phyloP scores from a whole-genome alignment of 2,113 vertebrate species.

The Empidonax alnorum region DNA sequence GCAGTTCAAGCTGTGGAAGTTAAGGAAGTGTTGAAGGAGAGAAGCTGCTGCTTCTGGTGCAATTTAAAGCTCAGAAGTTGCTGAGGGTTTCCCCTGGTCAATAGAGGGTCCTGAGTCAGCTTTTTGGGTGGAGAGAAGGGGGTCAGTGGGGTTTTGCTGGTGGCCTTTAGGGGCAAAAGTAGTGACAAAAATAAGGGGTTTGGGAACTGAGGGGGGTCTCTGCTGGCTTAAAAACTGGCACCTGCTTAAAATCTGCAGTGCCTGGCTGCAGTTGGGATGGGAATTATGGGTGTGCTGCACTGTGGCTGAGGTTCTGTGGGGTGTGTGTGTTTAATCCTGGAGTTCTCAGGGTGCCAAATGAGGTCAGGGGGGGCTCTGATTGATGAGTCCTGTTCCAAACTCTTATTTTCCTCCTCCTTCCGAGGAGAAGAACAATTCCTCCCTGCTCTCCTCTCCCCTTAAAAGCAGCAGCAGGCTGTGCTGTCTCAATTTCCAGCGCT shows the following conservation, averaged over 20 bases:
- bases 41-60: not conserved
- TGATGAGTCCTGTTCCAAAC: not conserved
- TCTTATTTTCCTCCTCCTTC: not conserved
- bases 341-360: not conserved
- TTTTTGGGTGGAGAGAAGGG: not conserved
- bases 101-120: fast-evolving
- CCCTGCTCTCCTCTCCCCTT: not conserved
- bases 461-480: not conserved
- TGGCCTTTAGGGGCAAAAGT: not conserved
- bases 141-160: too few relatives aligned
- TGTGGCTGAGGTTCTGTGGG: not conserved
- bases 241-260: fast-evolving
- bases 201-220: not conserved
- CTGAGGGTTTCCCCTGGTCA: not conserved
- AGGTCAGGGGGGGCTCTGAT: not conserved
- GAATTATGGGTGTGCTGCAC: not conserved
- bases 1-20: fast-evolving
- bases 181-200: not conserved
- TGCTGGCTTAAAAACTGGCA: not conserved
- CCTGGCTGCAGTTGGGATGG: fast-evolving
- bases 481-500: not conserved
- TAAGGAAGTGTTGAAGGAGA: not conserved
- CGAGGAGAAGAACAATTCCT: not conserved
- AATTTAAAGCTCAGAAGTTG: not conserved
- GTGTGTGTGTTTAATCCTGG: not conserved